Evolutionary conservation across 2,888 invertebrate species (phyloP).

Genomic region (Belgica antarctica): DNA sequence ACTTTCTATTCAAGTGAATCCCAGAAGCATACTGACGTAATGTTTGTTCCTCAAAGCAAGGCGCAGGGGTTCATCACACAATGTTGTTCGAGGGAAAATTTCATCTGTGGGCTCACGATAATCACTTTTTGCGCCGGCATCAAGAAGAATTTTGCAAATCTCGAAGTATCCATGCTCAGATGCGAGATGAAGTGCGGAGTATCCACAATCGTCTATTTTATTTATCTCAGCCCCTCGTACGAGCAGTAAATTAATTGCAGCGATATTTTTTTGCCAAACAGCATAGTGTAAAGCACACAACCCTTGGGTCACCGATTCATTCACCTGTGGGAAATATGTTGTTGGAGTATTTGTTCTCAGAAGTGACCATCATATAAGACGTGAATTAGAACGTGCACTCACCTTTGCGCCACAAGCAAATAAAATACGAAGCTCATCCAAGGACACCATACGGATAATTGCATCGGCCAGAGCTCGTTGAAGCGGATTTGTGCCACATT

Average conservation of each 20-base stretch:
- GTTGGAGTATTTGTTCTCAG: neutral
- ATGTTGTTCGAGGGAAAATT: slow-evolving; percentile 67
- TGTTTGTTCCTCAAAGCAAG: slow-evolving; percentile 85
- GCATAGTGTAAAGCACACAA: slow-evolving; percentile 89
- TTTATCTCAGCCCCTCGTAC: slow-evolving; percentile 80
- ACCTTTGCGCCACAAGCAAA: slow-evolving; percentile 80
- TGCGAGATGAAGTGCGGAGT: slow-evolving; percentile 86
- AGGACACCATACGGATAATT: slow-evolving; percentile 80
- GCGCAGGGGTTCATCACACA: slow-evolving; percentile 84
- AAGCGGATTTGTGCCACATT: slow-evolving; percentile 68
- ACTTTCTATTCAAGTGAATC: neutral
- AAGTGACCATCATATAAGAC: too few species aligned
- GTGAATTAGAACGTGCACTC: too few species aligned
- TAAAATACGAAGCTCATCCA: slow-evolving; percentile 82
- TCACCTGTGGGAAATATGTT: slow-evolving; percentile 57
- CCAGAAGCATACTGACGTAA: slow-evolving; percentile 55
- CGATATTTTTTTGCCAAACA: slow-evolving; percentile 79
- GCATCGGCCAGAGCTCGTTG: slow-evolving; percentile 86
- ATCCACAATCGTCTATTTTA: slow-evolving; percentile 84
- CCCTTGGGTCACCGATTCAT: slow-evolving; percentile 80
- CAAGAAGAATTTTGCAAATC: slow-evolving; percentile 68
- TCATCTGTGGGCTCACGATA: slow-evolving; percentile 72
- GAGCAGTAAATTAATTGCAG: slow-evolving; percentile 75
- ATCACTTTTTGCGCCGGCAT: slow-evolving; percentile 76
- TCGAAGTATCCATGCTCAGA: slow-evolving; percentile 77